These are phyloP conservation scores for Cydia strobilella DNA, from an alignment of 1,140 invertebrate species.

Conservation along the genomic window DNA sequence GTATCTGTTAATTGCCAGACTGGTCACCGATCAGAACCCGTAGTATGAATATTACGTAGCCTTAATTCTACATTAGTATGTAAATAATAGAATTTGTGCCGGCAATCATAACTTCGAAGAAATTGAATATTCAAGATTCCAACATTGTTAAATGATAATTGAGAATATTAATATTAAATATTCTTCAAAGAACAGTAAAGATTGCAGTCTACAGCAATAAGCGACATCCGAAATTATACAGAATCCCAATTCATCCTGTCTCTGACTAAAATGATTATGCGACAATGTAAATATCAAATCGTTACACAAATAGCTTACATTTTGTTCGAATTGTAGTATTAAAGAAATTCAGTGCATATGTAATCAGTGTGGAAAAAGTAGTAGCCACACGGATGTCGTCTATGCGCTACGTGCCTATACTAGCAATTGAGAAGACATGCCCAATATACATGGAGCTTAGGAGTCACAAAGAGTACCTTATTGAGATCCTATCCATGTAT, in stretches of 20 bases:
- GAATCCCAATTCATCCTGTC: conserved; percentile 1
- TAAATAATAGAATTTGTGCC: conserved; percentile 35
- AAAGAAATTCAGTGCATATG: conserved; percentile 57
- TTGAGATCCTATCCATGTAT: conserved; percentile 37
- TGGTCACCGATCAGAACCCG: conserved; percentile 39
- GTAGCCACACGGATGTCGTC: conserved; percentile 66
- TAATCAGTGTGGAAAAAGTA: conserved; percentile 65
- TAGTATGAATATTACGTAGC: conserved; percentile 18
- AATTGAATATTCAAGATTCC: conserved; percentile 18
- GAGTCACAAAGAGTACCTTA: conserved; percentile 33
- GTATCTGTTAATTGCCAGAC: conserved; percentile 50
- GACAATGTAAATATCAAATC: conserved; percentile 23
- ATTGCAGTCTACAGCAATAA: background rate
- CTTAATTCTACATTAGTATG: conserved; percentile 34
- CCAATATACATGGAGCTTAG: conserved; percentile 50
- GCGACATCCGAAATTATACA: background rate
- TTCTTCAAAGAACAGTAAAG: background rate
- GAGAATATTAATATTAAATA: background rate
- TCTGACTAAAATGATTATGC: background rate
- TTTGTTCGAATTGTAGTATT: conserved; percentile 38
- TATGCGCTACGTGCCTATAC: conserved; percentile 61
- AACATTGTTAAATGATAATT: conserved; percentile 30
- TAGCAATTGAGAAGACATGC: conserved; percentile 48
- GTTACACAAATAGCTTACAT: conserved; percentile 24
- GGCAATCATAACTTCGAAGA: conserved; percentile 28